These are phyloP conservation scores for Cephonodes hylas DNA, from an alignment of 2,888 invertebrate genomes.

Conservation along the genomic window DNA sequence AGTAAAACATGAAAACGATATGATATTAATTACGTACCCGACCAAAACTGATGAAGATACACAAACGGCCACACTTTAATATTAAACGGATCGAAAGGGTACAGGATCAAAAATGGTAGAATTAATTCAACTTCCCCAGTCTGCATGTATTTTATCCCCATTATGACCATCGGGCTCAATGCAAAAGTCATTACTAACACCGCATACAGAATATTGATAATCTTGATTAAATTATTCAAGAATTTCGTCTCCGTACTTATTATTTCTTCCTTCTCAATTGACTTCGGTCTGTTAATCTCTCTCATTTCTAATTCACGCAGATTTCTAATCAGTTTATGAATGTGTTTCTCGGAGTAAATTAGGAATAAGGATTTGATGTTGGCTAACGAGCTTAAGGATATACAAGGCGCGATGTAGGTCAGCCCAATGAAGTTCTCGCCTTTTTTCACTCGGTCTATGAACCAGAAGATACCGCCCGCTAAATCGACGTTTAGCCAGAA, in stretches of 20 bases:
- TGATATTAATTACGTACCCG: slow-evolving; percentile 38
- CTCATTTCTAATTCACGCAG: slow-evolving; percentile 38
- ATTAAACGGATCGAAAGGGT: slow-evolving; percentile 55
- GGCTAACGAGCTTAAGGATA: slow-evolving; percentile 32
- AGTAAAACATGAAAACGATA: too few relatives aligned
- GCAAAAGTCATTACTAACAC: slow-evolving; percentile 38
- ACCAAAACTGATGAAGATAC: slow-evolving; percentile 54
- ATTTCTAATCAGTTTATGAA: slow-evolving; percentile 33
- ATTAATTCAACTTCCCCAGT: slow-evolving; percentile 40
- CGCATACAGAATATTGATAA: slow-evolving; percentile 38
- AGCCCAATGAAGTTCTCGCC: slow-evolving; percentile 42
- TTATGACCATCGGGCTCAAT: slow-evolving; percentile 41
- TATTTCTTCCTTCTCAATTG: slow-evolving; percentile 31
- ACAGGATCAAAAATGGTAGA: slow-evolving; percentile 49
- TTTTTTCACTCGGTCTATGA: slow-evolving; percentile 34
- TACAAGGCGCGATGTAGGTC: slow-evolving; percentile 48
- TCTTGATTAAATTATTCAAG: slow-evolving; percentile 40
- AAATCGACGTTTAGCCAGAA: slow-evolving; percentile 35
- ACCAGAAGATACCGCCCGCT: slow-evolving; percentile 27
- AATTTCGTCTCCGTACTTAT: slow-evolving; percentile 38
- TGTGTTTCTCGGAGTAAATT: slow-evolving; percentile 29
- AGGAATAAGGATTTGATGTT: slow-evolving; percentile 36
- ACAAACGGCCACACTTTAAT: slow-evolving; percentile 51
- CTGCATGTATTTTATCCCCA: slow-evolving; percentile 40
- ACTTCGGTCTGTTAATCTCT: slow-evolving; percentile 17